Base-by-base conservation (phyloP, 2,113 vertebrate species). In the Varanus komodoensis region DNA sequence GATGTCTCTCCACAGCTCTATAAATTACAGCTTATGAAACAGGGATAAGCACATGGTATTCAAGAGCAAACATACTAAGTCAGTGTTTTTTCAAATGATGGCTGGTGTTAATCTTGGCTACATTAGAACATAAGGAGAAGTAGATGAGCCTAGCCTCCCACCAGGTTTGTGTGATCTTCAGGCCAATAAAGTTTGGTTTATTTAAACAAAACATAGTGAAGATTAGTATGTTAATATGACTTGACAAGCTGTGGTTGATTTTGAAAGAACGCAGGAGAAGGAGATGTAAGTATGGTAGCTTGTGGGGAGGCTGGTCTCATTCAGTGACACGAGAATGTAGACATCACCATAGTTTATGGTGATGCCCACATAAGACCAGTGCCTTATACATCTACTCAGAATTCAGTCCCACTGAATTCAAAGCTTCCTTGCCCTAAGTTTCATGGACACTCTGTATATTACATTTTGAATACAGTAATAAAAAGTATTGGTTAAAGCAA, bases 161-260 rank as follows among this genome's bases (percentile, higher is more conserved):
- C 77, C 23, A 9, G 17, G 61, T 64, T 64, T 64, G 61, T 5
- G 15, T 21, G 61, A 27, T 50, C 23, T 23, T 44, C 77, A 78
- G 32, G 32, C 29, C n/a, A 32, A 32, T 71, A 29, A 71, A 71
- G 27, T 12, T 32, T 73, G 27, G 11, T 73, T 73, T 32, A 32
- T 73, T 32, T 32, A 78, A 48, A 48, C 21, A 48, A 48, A 78
- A 4, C 44, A 27, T 19, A 50, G 23, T 44, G 38, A 54, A 54
- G 34, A 69, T 69, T 38, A 14, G n/a, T 54, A 54, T 54, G 34
- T 27, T 48, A 64, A 88, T 93, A 91, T 93, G 91, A 95, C 92
- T 77, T 84, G 93, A 93, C 71, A 91, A 68, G 89, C 91, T 78
- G 21, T 48, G 23, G 1, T 48, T 6, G 23, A 44, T 77, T 15